Evolutionary conservation across 2,888 invertebrate genomes (phyloP).

Genomic region (Vanessa cardui): DNA sequence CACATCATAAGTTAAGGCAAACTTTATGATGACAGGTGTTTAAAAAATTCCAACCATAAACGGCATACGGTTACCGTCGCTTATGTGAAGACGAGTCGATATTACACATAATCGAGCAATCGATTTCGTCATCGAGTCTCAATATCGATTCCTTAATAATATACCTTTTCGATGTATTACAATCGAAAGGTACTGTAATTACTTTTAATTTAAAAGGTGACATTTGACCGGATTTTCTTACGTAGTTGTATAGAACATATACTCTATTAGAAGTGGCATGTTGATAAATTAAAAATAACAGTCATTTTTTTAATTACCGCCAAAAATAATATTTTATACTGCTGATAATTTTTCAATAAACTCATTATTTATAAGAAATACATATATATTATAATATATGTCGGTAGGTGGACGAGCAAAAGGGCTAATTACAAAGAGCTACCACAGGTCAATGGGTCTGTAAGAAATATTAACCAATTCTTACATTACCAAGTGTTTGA

Average conservation of each 20-base stretch:
- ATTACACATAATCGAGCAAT: slow-evolving; percentile 14
- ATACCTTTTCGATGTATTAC: slow-evolving; percentile 10
- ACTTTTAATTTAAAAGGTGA: slow-evolving; percentile 35
- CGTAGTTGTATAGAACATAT: background rate
- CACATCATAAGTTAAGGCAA: slow-evolving; percentile 3
- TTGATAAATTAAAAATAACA: too few relatives aligned
- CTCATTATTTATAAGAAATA: too few relatives aligned
- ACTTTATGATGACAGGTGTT: slow-evolving; percentile 4
- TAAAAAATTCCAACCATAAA: slow-evolving; percentile 13
- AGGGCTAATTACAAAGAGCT: too few relatives aligned
- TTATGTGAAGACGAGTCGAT: slow-evolving; percentile 10
- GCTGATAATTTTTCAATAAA: too few relatives aligned
- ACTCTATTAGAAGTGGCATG: background rate
- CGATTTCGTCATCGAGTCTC: slow-evolving; percentile 21
- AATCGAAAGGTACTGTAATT: slow-evolving; percentile 28
- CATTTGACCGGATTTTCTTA: slow-evolving; percentile 26
- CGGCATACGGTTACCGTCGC: slow-evolving; percentile 10
- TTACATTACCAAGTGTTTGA: too few relatives aligned
- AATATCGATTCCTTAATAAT: slow-evolving; percentile 19
- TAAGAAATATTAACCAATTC: too few relatives aligned
- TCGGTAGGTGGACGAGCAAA: too few relatives aligned
- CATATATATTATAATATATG: too few relatives aligned
- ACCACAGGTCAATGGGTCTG: too few relatives aligned
- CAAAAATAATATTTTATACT: too few relatives aligned
- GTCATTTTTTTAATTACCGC: too few relatives aligned